Evolutionary conservation across 1,140 invertebrate genomes (phyloP).

Genomic region (Drosophila nebulosa): DNA sequence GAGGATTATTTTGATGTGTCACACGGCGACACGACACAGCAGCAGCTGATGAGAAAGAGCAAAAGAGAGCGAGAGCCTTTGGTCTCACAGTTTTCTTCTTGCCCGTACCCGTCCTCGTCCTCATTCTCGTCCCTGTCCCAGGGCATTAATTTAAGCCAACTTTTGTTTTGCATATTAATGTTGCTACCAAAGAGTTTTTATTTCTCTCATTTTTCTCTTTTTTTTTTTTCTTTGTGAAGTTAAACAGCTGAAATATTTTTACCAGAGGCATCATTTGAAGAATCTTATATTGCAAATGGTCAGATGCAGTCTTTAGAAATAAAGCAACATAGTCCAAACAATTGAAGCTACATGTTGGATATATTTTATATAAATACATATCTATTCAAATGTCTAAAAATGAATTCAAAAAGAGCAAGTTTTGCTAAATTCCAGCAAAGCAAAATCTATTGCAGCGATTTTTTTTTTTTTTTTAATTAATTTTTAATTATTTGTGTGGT

Average conservation of each 20-base stretch:
- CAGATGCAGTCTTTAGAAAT: neutral
- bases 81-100: constrained; percentile 11
- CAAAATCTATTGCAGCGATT: too few species aligned
- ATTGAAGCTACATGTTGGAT: too few species aligned
- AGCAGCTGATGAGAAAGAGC: constrained; percentile 52
- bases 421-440: too few species aligned
- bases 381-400: too few species aligned
- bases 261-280: neutral
- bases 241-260: neutral
- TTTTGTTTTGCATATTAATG: constrained; percentile 56
- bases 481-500: too few species aligned
- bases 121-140: neutral
- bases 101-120: neutral
- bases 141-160: constrained; percentile 71
- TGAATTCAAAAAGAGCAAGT: too few species aligned
- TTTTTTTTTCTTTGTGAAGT: neutral
- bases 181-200: neutral
- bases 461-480: too few species aligned
- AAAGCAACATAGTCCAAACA: too few species aligned
- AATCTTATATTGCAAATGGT: neutral
- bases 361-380: too few species aligned
- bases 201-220: neutral
- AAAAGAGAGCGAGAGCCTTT: constrained; percentile 36
- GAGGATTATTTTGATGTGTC: constrained; percentile 80
- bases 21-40: constrained; percentile 52